These are phyloP conservation scores for Tricholaema leucomelas DNA, from an alignment of 2,113 vertebrate genomes.

Conservation along the genomic window DNA sequence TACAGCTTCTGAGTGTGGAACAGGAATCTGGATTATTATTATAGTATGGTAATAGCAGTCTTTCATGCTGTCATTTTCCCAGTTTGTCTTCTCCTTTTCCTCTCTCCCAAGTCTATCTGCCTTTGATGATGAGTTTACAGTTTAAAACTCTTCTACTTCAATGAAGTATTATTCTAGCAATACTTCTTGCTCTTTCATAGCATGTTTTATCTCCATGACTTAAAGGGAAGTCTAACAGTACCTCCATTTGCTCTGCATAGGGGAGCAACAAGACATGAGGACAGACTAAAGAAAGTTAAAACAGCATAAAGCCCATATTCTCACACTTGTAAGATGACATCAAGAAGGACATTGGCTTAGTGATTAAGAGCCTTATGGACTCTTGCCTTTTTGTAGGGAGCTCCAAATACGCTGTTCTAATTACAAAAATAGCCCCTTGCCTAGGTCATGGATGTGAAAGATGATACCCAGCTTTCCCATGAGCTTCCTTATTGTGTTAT, in stretches of 20 bases:
- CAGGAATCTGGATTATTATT: background rate
- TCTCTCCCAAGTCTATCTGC: background rate
- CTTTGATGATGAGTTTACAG: background rate
- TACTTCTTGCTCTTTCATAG: background rate
- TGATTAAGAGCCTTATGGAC: background rate
- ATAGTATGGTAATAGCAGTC: background rate
- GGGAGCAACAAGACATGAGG: background rate
- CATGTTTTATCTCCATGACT: background rate
- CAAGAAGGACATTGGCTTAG: rapidly evolving
- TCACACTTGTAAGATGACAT: rapidly evolving
- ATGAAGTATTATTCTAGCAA: background rate
- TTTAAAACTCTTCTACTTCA: background rate
- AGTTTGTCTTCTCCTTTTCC: background rate
- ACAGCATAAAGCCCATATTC: background rate
- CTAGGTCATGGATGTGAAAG: background rate
- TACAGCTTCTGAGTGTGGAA: background rate
- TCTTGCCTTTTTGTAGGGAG: background rate
- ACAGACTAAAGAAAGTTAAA: background rate
- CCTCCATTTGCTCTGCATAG: background rate
- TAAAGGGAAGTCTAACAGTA: background rate
- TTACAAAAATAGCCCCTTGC: background rate
- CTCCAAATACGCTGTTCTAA: background rate
- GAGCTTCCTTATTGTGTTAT: background rate
- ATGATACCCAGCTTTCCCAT: background rate
- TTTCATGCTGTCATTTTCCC: background rate